Evolutionary conservation across 2,888 invertebrate species (phyloP).

Genomic region (Sphaeridia pumilis): DNA sequence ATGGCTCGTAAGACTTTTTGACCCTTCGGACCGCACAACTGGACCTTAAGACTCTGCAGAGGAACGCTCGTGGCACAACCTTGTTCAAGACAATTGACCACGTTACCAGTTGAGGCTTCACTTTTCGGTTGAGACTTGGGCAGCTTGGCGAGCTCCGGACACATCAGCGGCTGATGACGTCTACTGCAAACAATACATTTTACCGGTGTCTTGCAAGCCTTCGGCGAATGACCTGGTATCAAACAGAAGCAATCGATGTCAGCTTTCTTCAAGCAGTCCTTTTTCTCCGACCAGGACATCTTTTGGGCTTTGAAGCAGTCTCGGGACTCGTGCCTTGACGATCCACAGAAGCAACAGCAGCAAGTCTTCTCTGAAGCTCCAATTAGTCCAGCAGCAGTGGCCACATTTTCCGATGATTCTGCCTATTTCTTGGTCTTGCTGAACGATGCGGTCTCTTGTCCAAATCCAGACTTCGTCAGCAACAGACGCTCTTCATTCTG

Average conservation of each 20-base stretch:
- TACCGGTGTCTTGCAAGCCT: background rate
- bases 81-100: no score
- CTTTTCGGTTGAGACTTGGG: no score
- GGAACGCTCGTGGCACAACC: background rate
- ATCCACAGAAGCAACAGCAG: background rate
- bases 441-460: background rate
- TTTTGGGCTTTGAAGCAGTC: conserved; percentile 7
- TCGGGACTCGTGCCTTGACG: background rate
- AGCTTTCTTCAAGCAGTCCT: background rate
- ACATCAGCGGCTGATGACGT: background rate
- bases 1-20: conserved; percentile 27
- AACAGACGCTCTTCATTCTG: background rate
- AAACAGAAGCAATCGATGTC: conserved; percentile 1
- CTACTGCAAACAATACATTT: conserved; percentile 4
- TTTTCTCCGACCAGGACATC: conserved; percentile 8
- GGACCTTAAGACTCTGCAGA: conserved; percentile 32
- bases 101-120: no score
- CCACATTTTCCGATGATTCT: no score
- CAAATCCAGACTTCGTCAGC: background rate
- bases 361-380: no score
- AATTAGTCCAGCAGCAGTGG: no score
- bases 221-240: background rate
- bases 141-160: no score
- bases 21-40: conserved; percentile 17
- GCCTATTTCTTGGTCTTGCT: background rate